A percentile compares a stretch with the other conserved stretches of the same genome.
These are phyloP conservation scores for Cremastinae sp. DNA, from an alignment of 2,888 invertebrate genomes.

Conservation along the genomic window DNA sequence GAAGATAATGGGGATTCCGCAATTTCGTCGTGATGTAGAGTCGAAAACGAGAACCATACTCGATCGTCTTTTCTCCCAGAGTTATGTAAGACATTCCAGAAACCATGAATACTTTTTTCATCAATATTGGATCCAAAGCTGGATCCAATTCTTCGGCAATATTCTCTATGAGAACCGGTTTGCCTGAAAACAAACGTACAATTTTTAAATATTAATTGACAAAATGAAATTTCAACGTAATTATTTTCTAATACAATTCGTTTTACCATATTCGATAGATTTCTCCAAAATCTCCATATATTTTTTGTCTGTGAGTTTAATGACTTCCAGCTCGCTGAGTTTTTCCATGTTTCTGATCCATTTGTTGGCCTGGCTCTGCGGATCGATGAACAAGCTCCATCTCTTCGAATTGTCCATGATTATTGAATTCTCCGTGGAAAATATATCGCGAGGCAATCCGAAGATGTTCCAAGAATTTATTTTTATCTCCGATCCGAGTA, in stretches of 20 bases:
- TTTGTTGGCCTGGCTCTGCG: conserved; percentile 92
- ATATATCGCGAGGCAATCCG: conserved; percentile 90
- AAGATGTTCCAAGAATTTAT: conserved; percentile 93
- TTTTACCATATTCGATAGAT: conserved; percentile 86
- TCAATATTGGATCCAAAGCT: conserved; percentile 88
- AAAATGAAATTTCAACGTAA: background rate
- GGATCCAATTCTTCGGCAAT: conserved; percentile 90
- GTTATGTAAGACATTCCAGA: conserved; percentile 88
- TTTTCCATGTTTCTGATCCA: conserved; percentile 94
- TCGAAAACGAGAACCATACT: conserved; percentile 88
- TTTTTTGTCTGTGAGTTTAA: conserved; percentile 88
- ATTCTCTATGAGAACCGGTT: conserved; percentile 89
- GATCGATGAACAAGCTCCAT: conserved; percentile 92
- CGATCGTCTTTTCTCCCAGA: conserved; percentile 89
- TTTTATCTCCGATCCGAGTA: conserved; percentile 92
- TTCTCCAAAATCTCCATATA: conserved; percentile 89
- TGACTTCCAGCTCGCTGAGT: conserved; percentile 85
- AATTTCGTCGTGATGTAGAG: conserved; percentile 92
- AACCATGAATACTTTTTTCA: conserved; percentile 88
- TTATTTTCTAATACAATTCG: too few relatives aligned
- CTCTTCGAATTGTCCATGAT: conserved; percentile 90
- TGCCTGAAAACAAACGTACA: conserved; percentile 73
- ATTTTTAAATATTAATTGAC: background rate
- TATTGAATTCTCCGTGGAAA: conserved; percentile 92
- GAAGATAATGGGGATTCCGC: conserved; percentile 92